Conservation (phyloP, 2,113 vertebrate species). For the Perognathus longimembris region DNA sequence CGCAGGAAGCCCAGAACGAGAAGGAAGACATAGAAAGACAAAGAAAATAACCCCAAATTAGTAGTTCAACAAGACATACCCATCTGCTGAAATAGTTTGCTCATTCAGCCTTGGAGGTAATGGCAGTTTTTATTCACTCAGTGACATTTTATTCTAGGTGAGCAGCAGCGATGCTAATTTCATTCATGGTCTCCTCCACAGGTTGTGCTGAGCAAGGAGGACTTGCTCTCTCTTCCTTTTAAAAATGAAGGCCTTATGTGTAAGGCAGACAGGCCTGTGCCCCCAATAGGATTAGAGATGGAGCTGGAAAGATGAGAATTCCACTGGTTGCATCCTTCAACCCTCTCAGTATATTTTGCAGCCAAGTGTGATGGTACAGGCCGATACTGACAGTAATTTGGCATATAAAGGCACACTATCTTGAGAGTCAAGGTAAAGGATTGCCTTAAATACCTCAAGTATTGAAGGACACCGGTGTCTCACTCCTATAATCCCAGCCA, state of each 20-base stretch:
- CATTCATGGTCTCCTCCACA: neutral
- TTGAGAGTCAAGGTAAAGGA: neutral
- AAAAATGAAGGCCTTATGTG: neutral
- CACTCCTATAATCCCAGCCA: too few relatives aligned
- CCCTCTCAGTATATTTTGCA: neutral
- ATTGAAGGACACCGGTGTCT: too few relatives aligned
- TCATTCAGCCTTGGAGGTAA: slow-evolving; percentile 71
- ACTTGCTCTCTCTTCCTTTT: neutral
- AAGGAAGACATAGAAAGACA: slow-evolving; percentile 64
- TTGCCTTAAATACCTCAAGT: neutral
- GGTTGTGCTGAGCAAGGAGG: neutral
- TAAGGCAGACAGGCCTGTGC: neutral
- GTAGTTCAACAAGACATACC: slow-evolving; percentile 48
- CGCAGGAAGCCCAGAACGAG: slow-evolving; percentile 51
- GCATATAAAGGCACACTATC: neutral
- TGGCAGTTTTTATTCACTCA: slow-evolving; percentile 50
- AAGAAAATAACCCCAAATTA: slow-evolving; percentile 61
- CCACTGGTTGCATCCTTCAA: slow-evolving; percentile 14
- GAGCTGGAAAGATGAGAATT: neutral
- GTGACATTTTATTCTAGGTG: slow-evolving; percentile 73
- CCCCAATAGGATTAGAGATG: neutral
- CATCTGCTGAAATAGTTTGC: slow-evolving; percentile 53
- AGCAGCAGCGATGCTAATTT: slow-evolving; percentile 73
- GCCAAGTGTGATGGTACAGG: too few relatives aligned
- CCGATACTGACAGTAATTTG: neutral